A percentile compares a stretch with the other conserved stretches of the same genome.
Evolutionary conservation across 1,140 invertebrate genomes (phyloP).

Genomic region (Ctenoplectra terminalis): DNA sequence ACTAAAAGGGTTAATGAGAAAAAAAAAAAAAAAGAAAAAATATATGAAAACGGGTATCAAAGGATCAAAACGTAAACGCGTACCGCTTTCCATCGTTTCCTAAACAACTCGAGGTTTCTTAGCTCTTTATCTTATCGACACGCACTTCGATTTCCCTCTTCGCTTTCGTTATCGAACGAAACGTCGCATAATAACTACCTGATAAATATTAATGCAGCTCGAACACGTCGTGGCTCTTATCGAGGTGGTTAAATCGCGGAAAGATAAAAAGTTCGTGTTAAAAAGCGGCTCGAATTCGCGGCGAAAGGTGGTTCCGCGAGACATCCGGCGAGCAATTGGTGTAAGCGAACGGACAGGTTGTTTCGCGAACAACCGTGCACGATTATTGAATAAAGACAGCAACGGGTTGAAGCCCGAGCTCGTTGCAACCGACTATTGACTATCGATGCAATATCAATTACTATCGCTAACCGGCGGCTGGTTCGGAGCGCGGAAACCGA

Average conservation of each 20-base stretch:
- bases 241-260: neutral
- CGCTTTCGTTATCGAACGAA: neutral
- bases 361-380: neutral
- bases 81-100: too few species aligned
- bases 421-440: neutral
- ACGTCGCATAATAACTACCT: neutral
- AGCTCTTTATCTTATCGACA: neutral
- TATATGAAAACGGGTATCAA: too few species aligned
- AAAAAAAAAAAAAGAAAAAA: too few species aligned
- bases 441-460: conserved; percentile 26
- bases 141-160: neutral
- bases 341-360: conserved; percentile 10
- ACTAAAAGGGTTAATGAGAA: too few species aligned
- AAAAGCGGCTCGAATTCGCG: neutral
- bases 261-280: conserved; percentile 1
- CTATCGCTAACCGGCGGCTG: neutral
- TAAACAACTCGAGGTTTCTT: too few species aligned
- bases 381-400: conserved; percentile 21
- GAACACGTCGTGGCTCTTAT: neutral
- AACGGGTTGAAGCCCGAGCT: neutral
- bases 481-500: neutral
- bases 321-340: neutral
- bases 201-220: neutral
- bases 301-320: neutral
- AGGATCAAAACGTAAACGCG: too few species aligned